phyloP scores from a whole-genome alignment of 2,888 invertebrate species.

The Pseudococcus longispinus region DNA sequence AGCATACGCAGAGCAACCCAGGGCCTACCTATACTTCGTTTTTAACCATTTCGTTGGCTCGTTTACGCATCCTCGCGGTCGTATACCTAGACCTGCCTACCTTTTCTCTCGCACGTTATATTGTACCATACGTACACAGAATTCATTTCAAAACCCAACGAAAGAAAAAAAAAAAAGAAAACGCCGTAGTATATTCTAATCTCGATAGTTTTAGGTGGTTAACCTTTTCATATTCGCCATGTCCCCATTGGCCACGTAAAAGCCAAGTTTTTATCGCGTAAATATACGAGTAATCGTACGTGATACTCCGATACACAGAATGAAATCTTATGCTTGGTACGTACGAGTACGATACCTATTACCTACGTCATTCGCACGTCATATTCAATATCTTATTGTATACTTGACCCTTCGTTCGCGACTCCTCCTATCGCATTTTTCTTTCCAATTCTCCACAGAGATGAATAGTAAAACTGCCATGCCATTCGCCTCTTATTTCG shows the following conservation, averaged over 20 bases:
- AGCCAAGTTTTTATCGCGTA: background rate
- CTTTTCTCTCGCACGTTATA: too few relatives aligned
- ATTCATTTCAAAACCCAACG: background rate
- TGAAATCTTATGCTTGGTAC: background rate
- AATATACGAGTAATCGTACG: background rate
- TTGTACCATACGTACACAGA: background rate
- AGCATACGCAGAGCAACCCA: too few relatives aligned
- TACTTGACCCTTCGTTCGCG: background rate
- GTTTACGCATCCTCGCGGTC: background rate
- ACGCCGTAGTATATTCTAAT: background rate
- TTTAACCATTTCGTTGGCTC: background rate
- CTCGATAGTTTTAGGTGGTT: background rate
- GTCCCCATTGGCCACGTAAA: background rate
- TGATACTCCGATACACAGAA: background rate
- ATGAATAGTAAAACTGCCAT: background rate
- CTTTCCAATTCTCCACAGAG: background rate
- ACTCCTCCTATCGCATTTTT: background rate
- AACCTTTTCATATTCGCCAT: background rate
- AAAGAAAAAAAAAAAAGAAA: background rate
- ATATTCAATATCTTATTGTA: background rate
- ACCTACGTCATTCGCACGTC: background rate
- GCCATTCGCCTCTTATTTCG: background rate
- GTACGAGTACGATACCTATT: background rate
- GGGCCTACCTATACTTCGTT: background rate
- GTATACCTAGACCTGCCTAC: background rate